Evolutionary conservation across 2,797 vertebrate genomes (phyloP).

Genomic region (Gymnocypris eckloni): DNA sequence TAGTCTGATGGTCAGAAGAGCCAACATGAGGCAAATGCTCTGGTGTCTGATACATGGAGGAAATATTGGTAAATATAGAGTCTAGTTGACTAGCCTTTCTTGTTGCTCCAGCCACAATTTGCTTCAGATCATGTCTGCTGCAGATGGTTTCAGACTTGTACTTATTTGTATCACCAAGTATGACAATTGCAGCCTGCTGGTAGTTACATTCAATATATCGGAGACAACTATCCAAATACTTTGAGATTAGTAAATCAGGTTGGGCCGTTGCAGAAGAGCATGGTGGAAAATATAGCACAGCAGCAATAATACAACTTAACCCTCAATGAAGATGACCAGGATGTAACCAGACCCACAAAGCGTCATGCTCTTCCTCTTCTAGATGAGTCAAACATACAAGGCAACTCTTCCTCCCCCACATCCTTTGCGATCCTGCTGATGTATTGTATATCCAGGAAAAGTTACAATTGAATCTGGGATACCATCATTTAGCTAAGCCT

Average conservation of each 20-base stretch:
- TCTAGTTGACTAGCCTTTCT: too few species aligned
- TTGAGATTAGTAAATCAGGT: too few species aligned
- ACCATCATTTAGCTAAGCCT: not conserved
- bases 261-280: too few species aligned
- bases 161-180: not conserved
- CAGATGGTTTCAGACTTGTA: too few species aligned
- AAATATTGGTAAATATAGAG: too few species aligned
- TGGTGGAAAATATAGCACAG: too few species aligned
- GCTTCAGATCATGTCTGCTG: too few species aligned
- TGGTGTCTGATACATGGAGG: too few species aligned
- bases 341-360: not conserved
- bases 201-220: not conserved
- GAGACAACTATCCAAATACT: not conserved
- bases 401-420: not conserved
- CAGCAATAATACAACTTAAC: not conserved
- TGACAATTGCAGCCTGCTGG: not conserved
- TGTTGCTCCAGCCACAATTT: too few species aligned
- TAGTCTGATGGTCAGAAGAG: too few species aligned
- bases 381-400: not conserved
- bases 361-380: slow-evolving; percentile 35
- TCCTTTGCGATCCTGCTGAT: not conserved
- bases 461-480: slow-evolving; percentile 7
- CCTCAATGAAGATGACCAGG: not conserved
- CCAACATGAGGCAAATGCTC: too few species aligned
- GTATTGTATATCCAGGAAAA: slow-evolving; percentile 35